phyloP scores from a whole-genome alignment of 1,140 invertebrate species.

The Leptonema lineaticorne region DNA sequence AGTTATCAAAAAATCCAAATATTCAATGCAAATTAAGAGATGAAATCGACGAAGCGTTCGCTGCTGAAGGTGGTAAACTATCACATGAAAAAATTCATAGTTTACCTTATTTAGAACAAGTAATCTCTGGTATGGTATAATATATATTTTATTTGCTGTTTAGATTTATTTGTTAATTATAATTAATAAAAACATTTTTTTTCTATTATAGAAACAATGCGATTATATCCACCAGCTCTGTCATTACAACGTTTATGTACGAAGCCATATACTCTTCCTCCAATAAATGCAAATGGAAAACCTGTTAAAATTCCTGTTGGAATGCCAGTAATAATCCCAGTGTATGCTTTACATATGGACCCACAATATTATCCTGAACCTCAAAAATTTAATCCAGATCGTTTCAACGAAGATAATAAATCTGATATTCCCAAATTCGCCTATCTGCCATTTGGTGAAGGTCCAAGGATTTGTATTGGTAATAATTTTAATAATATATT shows the following conservation, averaged over 20 bases:
- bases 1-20: constrained; percentile 15
- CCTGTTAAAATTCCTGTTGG: constrained; percentile 10
- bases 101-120: constrained; percentile 21
- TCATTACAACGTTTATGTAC: constrained; percentile 22
- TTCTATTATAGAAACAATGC: constrained; percentile 21
- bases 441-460: constrained; percentile 36
- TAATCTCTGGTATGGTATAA: constrained; percentile 14
- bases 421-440: constrained; percentile 16
- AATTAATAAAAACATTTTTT: too few relatives aligned
- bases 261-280: constrained; percentile 7
- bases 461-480: constrained; percentile 35
- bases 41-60: constrained; percentile 7
- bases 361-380: constrained; percentile 34
- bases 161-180: too few relatives aligned
- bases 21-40: constrained; percentile 15
- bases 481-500: too few relatives aligned
- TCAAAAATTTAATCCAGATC: constrained; percentile 30
- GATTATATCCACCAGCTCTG: constrained; percentile 25
- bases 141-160: not conserved
- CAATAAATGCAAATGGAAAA: not conserved
- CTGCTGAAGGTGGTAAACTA: not conserved
- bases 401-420: constrained; percentile 29
- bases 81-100: constrained; percentile 12
- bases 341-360: constrained; percentile 27
- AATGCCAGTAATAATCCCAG: constrained; percentile 21